phyloP scores from a whole-genome alignment of 1,140 invertebrate species.

The Drosophila willistoni region DNA sequence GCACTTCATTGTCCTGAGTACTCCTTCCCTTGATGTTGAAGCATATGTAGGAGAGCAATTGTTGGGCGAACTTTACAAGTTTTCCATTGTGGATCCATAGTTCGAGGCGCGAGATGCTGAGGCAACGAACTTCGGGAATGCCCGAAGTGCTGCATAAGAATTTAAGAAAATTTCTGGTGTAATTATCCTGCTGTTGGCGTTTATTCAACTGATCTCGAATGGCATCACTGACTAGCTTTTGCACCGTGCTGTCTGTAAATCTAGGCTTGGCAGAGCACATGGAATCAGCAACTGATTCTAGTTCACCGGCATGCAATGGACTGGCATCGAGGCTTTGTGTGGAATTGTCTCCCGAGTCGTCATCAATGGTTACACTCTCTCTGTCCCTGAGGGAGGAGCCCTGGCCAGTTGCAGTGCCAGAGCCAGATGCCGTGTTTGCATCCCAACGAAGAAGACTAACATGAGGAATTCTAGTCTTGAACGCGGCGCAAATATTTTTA shows the following conservation, averaged over 20 bases:
- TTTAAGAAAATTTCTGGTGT: slow-evolving; percentile 94
- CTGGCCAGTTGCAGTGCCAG: slow-evolving; percentile 18
- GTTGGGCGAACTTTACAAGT: slow-evolving; percentile 94
- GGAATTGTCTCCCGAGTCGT: slow-evolving; percentile 85
- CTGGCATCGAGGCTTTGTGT: slow-evolving; percentile 65
- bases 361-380: slow-evolving; percentile 83
- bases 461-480: slow-evolving; percentile 92
- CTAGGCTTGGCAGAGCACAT: slow-evolving; percentile 83
- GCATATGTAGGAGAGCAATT: slow-evolving; percentile 96
- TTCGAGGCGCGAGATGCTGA: slow-evolving; percentile 93
- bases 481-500: slow-evolving; percentile 94
- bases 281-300: slow-evolving; percentile 52
- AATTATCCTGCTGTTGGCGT: slow-evolving; percentile 92
- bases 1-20: slow-evolving; percentile 93
- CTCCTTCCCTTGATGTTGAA: slow-evolving; percentile 90
- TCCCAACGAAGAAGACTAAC: slow-evolving; percentile 86
- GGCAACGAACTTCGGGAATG: slow-evolving; percentile 91
- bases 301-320: slow-evolving; percentile 50
- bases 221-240: slow-evolving; percentile 92
- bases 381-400: slow-evolving; percentile 39
- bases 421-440: slow-evolving; percentile 73
- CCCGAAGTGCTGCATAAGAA: slow-evolving; percentile 93
- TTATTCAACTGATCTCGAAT: slow-evolving; percentile 94
- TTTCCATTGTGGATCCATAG: slow-evolving; percentile 98
- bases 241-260: slow-evolving; percentile 89